Percentiles rank a stretch among this genome's conserved stretches.
Conservation (phyloP, 2,113 vertebrate genomes). For the Myrmecobius fasciatus region DNA sequence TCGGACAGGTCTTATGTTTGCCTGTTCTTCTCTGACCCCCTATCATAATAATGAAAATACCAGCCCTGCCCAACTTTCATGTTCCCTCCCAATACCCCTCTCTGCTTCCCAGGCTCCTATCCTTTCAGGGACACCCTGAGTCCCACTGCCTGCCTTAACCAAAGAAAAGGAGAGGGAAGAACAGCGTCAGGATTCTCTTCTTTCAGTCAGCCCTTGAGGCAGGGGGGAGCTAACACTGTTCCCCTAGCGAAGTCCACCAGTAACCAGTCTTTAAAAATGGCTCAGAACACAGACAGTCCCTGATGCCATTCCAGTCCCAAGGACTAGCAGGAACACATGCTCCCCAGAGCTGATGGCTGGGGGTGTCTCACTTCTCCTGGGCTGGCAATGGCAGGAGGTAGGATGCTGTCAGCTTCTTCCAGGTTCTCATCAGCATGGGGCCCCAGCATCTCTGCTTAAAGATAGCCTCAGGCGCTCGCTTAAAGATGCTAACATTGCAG, state of each 20-base stretch:
- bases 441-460: constrained; percentile 72
- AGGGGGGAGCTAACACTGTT: not conserved
- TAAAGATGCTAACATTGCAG: constrained; percentile 74
- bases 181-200: fast-evolving
- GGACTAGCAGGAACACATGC: not conserved
- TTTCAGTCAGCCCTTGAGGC: not conserved
- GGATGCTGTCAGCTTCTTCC: constrained; percentile 43
- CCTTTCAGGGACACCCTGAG: not conserved
- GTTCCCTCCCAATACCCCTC: not conserved
- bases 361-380: not conserved
- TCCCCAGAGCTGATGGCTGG: constrained; percentile 9
- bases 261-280: constrained; percentile 20
- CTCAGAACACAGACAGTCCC: not conserved
- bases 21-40: not conserved
- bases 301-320: not conserved
- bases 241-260: not conserved
- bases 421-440: constrained; percentile 64
- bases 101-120: not conserved
- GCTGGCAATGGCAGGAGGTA: constrained; percentile 11
- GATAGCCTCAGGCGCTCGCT: constrained; percentile 70
- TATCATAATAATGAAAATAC: not conserved
- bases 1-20: not conserved
- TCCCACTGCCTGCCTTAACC: not conserved
- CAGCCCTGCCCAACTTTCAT: not conserved
- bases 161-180: not conserved